phyloP scores from a whole-genome alignment of 2,888 invertebrate species.

The Ectobius pallidus region DNA sequence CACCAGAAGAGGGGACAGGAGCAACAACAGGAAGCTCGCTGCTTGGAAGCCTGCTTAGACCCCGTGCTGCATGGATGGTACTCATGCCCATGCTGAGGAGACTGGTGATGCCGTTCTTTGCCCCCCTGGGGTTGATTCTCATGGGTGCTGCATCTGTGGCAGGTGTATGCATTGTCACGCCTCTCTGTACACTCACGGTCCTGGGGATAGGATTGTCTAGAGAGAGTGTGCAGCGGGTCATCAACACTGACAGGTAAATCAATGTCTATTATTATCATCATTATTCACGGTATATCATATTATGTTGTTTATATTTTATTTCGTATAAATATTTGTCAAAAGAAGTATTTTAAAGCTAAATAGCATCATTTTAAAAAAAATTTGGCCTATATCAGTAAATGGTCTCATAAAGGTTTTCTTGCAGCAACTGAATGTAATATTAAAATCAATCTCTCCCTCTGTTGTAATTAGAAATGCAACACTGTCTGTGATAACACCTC shows the following conservation, averaged over 20 bases:
- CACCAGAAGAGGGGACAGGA: neutral
- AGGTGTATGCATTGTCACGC: constrained; percentile 66
- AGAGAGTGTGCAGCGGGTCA: constrained; percentile 57
- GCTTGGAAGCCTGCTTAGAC: neutral
- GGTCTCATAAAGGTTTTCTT: too few relatives aligned
- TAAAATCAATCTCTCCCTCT: too few relatives aligned
- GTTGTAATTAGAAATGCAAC: too few relatives aligned
- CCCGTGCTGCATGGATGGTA: neutral
- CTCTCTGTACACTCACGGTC: constrained; percentile 65
- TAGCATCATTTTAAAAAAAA: too few relatives aligned
- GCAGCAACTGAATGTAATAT: too few relatives aligned
- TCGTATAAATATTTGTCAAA: too few relatives aligned
- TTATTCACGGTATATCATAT: too few relatives aligned
- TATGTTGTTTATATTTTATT: too few relatives aligned
- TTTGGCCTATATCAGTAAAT: too few relatives aligned
- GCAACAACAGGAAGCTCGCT: neutral
- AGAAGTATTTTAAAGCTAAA: too few relatives aligned
- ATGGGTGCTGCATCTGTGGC: constrained; percentile 63
- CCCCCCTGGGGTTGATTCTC: constrained; percentile 55
- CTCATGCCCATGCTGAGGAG: neutral
- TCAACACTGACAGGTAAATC: constrained; percentile 62
- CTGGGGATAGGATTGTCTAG: constrained; percentile 53
- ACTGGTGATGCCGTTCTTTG: constrained; percentile 45
- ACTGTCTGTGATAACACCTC: too few relatives aligned
- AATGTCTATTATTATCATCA: too few relatives aligned